Percentiles rank a stretch among this genome's conserved stretches.
Conservation (phyloP, 2,888 invertebrate genomes). For the Lypha dubia region DNA sequence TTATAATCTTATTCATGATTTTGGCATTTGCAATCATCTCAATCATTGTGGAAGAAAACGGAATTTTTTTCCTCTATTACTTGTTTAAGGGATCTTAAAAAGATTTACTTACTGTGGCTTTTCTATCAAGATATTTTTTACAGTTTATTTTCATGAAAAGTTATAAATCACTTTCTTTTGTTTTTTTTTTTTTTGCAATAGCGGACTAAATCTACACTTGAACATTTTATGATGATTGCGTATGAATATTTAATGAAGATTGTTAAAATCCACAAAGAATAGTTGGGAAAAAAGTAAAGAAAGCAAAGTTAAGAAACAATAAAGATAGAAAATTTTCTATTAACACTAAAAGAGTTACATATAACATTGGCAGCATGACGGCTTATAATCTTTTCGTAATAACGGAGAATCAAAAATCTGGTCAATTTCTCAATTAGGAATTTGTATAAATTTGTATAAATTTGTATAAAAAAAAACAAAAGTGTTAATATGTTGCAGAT, state of each 20-base stretch:
- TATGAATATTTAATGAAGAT: conserved; percentile 57
- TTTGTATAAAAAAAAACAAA: too few species aligned
- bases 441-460: too few species aligned
- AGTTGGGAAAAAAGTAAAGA: background rate
- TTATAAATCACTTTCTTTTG: conserved; percentile 52
- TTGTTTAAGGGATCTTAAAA: conserved; percentile 14
- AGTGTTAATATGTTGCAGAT: too few species aligned
- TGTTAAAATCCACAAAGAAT: conserved; percentile 11
- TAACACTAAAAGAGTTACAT: background rate
- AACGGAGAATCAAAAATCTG: too few species aligned
- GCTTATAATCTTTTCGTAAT: too few species aligned
- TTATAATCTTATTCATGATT: conserved; percentile 54
- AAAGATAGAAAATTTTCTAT: background rate
- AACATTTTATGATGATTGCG: conserved; percentile 59
- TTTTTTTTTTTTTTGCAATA: conserved; percentile 19
- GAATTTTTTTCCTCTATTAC: conserved; percentile 26
- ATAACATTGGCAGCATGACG: background rate
- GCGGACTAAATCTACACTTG: conserved; percentile 36
- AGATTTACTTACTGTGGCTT: conserved; percentile 39
- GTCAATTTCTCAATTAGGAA: too few species aligned
- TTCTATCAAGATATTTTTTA: conserved; percentile 7
- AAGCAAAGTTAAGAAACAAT: background rate
- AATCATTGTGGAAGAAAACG: conserved; percentile 23
- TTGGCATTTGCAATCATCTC: conserved; percentile 46
- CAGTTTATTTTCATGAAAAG: conserved; percentile 38